Conservation (phyloP, 2,888 invertebrate genomes). For the Drosophila testacea region DNA sequence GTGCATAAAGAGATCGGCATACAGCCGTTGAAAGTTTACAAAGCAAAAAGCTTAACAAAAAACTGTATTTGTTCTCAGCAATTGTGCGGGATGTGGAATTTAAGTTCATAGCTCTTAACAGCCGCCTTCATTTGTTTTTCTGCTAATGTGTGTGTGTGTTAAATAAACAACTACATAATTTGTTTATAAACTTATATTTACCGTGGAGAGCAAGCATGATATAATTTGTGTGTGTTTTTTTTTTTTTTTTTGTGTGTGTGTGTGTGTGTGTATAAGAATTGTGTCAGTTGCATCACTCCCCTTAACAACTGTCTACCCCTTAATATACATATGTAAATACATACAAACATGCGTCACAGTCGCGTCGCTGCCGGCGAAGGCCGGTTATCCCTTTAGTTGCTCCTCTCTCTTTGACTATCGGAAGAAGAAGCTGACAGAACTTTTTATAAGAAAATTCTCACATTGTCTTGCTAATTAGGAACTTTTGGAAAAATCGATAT, state of each 20-base stretch:
- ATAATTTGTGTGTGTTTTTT: not conserved
- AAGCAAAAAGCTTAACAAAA: slow-evolving; percentile 39
- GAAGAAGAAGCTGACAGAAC: slow-evolving; percentile 14
- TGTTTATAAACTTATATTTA: slow-evolving; percentile 72
- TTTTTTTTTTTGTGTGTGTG: slow-evolving; percentile 12
- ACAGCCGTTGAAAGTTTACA: slow-evolving; percentile 1
- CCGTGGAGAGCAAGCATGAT: slow-evolving; percentile 15
- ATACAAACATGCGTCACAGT: slow-evolving; percentile 12
- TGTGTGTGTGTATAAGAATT: slow-evolving; percentile 33
- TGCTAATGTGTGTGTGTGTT: slow-evolving; percentile 34
- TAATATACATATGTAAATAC: not conserved
- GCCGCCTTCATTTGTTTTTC: slow-evolving; percentile 59
- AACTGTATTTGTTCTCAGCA: slow-evolving; percentile 53
- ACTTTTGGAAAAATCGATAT: slow-evolving; percentile 30
- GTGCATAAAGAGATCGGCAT: slow-evolving; percentile 40
- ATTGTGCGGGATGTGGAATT: slow-evolving; percentile 24
- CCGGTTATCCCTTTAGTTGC: slow-evolving; percentile 42
- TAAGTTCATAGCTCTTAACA: slow-evolving; percentile 42
- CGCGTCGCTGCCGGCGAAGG: slow-evolving; percentile 51
- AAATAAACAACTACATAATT: slow-evolving; percentile 72
- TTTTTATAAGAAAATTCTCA: slow-evolving; percentile 16
- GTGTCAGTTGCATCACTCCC: slow-evolving; percentile 51
- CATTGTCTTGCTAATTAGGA: slow-evolving; percentile 62
- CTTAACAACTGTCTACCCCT: slow-evolving; percentile 29
- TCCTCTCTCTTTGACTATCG: slow-evolving; percentile 13